Base-by-base conservation (phyloP, 2,888 invertebrate genomes). In the Melikaiella ostensackeni region DNA sequence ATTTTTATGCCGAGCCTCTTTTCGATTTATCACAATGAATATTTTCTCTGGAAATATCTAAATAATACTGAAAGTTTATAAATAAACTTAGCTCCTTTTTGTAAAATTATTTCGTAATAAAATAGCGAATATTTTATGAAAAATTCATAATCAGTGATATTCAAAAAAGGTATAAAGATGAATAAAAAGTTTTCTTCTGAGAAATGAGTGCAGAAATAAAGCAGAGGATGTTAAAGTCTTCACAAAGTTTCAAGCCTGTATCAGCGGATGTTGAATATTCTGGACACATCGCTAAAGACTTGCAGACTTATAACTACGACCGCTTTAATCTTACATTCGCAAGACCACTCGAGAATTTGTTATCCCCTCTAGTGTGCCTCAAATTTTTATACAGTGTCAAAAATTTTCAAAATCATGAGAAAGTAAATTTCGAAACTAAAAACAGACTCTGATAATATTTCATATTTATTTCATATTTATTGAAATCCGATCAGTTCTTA, bases 221-320 rank as follows among this genome's bases (percentile, higher is more conserved):
- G 70, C 33, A 30, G 30, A n/a, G 50, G 33, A 27, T 50, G 70
- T 70, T 70, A 55, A 55, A 70, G 70, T 70, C 70, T 70, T 70
- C 50, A 70, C n/a, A 46, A 70, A 70, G 70, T 70, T 70, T 70
- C 30, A 70, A 70, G 70, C 33, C 50, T 50, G 70, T 30, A 70
- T 70, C 50, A 27, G 50, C 42, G 70, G 70, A 70, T 50, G 70
- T 70, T 70, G 50, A 70, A 70, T 70, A 70, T 70, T 70, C 70
- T 70, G 70, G 70, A 70, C 70, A 50, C 50, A 70, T n/a, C 50
- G 50, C 50, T 70, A 70, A 63, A 55, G 70, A 70, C 50, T 50
- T 70, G 70, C 42, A 46, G 66, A 66, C 66, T 66, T 66, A 46
- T 27, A 55, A 70, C 70, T 70, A 66, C 70, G 70, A 70, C 13